phyloP scores from a whole-genome alignment of 2,888 invertebrate genomes.

The Mesorhabditis sp. region DNA sequence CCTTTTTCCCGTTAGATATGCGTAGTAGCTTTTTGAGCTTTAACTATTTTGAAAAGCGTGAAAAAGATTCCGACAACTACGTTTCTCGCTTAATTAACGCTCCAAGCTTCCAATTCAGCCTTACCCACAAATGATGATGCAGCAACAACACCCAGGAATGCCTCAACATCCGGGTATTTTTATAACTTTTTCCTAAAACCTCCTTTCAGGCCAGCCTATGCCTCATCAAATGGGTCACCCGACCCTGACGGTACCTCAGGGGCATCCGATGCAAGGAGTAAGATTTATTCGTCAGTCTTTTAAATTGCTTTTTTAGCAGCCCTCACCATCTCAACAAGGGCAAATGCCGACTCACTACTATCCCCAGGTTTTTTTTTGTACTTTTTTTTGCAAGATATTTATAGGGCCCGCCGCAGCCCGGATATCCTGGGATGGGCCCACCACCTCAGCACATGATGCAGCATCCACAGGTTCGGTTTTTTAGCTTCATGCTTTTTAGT shows the following conservation, averaged over 20 bases:
- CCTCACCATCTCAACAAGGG: slow-evolving; percentile 3
- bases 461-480: not conserved
- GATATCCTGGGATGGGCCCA: not conserved
- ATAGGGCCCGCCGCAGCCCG: not conserved
- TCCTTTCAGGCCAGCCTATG: not conserved
- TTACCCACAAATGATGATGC: slow-evolving; percentile 2
- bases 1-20: too few species aligned
- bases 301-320: not conserved
- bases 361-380: not conserved
- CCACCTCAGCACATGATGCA: slow-evolving; percentile 5
- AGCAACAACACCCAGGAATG: not conserved
- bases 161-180: not conserved
- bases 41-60: too few species aligned
- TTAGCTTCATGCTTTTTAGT: too few species aligned
- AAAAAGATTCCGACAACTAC: too few species aligned
- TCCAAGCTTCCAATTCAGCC: not conserved
- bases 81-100: too few species aligned
- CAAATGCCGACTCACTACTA: slow-evolving; percentile 3
- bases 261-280: slow-evolving; percentile 6
- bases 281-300: not conserved
- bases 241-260: not conserved
- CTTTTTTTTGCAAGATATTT: not conserved
- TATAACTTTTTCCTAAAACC: not conserved
- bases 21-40: too few species aligned
- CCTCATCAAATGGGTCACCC: slow-evolving; percentile 7